phyloP scores from a whole-genome alignment of 2,113 vertebrate genomes.

The Halichoeres trimaculatus region DNA sequence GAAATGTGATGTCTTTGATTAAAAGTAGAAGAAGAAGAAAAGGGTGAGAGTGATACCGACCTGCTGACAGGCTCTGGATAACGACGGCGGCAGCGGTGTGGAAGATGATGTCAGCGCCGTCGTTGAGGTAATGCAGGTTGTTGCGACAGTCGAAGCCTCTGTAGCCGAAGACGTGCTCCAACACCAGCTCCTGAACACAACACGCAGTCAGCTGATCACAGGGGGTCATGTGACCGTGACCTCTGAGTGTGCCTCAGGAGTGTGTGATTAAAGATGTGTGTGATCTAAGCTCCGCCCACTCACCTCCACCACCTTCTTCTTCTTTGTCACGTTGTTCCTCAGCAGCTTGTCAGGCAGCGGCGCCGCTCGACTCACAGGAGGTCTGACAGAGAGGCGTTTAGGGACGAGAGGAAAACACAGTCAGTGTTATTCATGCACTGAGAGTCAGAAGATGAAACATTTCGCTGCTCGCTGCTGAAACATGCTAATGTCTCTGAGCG shows the following conservation, averaged over 20 bases:
- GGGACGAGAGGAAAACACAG: neutral
- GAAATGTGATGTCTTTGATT: neutral
- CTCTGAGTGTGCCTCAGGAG: too few species aligned
- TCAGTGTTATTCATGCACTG: too few species aligned
- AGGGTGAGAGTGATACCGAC: slow-evolving; percentile 63
- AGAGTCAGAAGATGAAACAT: neutral
- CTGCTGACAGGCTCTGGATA: slow-evolving; percentile 93
- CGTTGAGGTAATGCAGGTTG: slow-evolving; percentile 98
- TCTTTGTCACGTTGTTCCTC: slow-evolving; percentile 93
- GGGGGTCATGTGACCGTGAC: neutral
- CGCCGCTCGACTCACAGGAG: slow-evolving; percentile 93
- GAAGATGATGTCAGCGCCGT: slow-evolving; percentile 94
- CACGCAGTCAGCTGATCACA: neutral
- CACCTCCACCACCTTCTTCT: slow-evolving; percentile 95
- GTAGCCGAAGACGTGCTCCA: slow-evolving; percentile 98
- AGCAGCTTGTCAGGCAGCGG: slow-evolving; percentile 95
- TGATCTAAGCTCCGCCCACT: slow-evolving; percentile 38
- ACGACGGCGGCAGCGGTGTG: slow-evolving; percentile 92
- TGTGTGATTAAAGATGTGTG: too few species aligned
- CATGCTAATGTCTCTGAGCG: too few species aligned
- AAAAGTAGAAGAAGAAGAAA: neutral
- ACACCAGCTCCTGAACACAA: slow-evolving; percentile 87
- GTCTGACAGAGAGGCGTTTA: slow-evolving; percentile 77
- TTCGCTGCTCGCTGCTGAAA: too few species aligned
- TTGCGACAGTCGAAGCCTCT: slow-evolving; percentile 96